phyloP scores from a whole-genome alignment of 2,797 vertebrate genomes.

The Tokudaia muenninki region DNA sequence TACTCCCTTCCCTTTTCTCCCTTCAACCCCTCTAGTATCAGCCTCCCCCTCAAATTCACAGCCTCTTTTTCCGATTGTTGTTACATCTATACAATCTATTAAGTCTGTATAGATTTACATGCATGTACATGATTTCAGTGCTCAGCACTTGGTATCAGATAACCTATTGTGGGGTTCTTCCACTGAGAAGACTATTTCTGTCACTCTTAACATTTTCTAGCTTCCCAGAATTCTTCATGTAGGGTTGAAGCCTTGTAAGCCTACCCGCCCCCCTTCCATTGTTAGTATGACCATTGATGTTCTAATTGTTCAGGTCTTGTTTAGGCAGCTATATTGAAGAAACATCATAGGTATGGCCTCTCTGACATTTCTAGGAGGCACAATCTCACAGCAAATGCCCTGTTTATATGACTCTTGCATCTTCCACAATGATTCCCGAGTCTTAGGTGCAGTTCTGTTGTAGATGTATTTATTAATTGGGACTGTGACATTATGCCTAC shows the following conservation, averaged over 20 bases:
- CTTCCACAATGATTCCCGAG: not conserved
- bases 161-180: not conserved
- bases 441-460: not conserved
- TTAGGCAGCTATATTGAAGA: not conserved
- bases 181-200: not conserved
- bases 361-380: not conserved
- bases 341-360: not conserved
- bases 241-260: not conserved
- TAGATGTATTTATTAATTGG: not conserved
- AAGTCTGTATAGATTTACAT: not conserved
- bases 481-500: too few species aligned
- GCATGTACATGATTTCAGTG: not conserved
- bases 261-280: not conserved
- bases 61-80: not conserved
- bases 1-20: not conserved
- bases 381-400: not conserved
- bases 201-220: not conserved
- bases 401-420: not conserved
- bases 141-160: not conserved
- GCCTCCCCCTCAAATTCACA: not conserved
- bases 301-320: not conserved
- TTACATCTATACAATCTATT: not conserved
- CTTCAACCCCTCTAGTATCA: not conserved
- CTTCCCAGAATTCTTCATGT: not conserved
- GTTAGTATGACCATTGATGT: not conserved